phyloP scores from a whole-genome alignment of 2,888 invertebrate species.

The Seladonia tumulorum region DNA sequence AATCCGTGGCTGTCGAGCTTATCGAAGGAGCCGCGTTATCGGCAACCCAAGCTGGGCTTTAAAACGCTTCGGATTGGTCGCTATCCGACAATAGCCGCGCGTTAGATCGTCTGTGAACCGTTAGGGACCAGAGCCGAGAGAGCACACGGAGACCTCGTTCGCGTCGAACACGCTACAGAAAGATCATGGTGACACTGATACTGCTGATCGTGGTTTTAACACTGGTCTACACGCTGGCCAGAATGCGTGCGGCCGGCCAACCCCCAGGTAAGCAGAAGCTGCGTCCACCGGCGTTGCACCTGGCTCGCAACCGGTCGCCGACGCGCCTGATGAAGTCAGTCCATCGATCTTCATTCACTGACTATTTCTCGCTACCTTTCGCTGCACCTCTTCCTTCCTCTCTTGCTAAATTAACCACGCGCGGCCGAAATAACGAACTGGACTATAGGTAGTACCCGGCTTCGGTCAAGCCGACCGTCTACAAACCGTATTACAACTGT shows the following conservation, averaged over 20 bases:
- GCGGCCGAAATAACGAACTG: background rate
- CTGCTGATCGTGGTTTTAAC: conserved; percentile 31
- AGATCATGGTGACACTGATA: background rate
- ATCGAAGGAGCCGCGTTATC: conserved; percentile 6
- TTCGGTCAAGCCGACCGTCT: background rate
- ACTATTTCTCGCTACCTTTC: background rate
- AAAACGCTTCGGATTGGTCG: background rate
- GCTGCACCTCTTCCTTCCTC: background rate
- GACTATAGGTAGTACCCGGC: background rate
- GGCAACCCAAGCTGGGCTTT: background rate
- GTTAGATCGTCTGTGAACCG: background rate
- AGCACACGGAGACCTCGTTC: background rate
- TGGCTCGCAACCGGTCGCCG: background rate
- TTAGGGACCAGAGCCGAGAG: background rate
- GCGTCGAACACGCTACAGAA: background rate
- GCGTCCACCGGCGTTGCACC: background rate
- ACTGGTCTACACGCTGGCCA: background rate
- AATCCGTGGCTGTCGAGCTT: background rate
- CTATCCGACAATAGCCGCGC: background rate
- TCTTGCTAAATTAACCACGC: background rate
- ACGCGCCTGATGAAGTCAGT: background rate
- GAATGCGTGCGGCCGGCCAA: background rate
- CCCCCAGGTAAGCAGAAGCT: conserved; percentile 64
- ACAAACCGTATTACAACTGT: background rate
- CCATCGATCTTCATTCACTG: background rate